Percentiles rank a stretch among this genome's conserved stretches.
Evolutionary conservation across 2,888 invertebrate species (phyloP).

Genomic region (Nebria brevicollis): DNA sequence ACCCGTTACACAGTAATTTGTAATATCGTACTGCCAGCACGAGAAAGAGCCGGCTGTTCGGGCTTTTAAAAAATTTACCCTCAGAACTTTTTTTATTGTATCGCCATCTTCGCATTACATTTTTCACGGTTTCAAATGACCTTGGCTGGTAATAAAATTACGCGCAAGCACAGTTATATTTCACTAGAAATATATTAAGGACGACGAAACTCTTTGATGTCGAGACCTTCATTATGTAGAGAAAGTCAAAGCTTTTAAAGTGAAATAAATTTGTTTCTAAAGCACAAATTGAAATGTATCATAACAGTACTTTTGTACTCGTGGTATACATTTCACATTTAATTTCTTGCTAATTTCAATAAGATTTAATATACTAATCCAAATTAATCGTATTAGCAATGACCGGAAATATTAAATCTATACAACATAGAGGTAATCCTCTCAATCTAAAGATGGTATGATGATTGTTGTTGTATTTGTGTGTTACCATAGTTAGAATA

Average conservation of each 20-base stretch:
- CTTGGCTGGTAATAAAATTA: neutral
- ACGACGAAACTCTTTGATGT: neutral
- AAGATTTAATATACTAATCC: too few species aligned
- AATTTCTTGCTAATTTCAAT: too few species aligned
- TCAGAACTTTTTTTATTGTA: neutral
- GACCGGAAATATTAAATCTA: too few species aligned
- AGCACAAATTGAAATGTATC: neutral
- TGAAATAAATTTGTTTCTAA: neutral
- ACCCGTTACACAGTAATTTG: conserved; percentile 1
- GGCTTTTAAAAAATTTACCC: neutral
- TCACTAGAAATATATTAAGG: neutral
- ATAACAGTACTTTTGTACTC: conserved; percentile 4
- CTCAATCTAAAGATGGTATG: too few species aligned
- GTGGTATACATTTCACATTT: too few species aligned
- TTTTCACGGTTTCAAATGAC: neutral
- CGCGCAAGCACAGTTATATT: neutral
- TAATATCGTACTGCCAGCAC: neutral
- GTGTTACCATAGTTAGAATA: too few species aligned
- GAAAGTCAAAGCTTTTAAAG: neutral
- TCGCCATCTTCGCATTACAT: neutral
- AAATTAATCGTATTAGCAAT: too few species aligned
- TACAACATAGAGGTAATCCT: too few species aligned
- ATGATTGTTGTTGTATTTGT: too few species aligned
- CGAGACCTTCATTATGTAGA: neutral
- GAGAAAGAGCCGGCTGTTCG: neutral